Conservation (phyloP, 2,797 vertebrate species). For the Pipistrellus kuhlii region DNA sequence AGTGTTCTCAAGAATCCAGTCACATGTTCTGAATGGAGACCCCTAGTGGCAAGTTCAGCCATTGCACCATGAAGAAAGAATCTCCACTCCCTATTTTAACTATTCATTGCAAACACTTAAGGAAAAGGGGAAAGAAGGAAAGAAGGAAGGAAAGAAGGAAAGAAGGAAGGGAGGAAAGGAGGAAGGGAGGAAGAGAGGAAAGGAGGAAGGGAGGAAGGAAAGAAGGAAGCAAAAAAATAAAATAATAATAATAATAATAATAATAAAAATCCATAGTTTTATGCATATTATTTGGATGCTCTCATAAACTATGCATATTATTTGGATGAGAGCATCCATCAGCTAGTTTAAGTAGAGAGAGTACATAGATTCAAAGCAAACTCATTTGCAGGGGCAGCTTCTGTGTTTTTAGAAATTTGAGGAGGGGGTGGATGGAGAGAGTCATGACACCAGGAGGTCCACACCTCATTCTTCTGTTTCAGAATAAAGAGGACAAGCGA, state of each 20-base stretch:
- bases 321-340: slow-evolving; percentile 10
- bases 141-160: too few relatives aligned
- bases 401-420: slow-evolving; percentile 40
- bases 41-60: slow-evolving; percentile 52
- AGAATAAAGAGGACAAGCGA: slow-evolving; percentile 28
- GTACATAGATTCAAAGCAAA: not conserved
- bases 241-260: too few relatives aligned
- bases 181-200: too few relatives aligned
- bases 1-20: not conserved
- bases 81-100: not conserved
- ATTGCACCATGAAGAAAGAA: slow-evolving; percentile 34
- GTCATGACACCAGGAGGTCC: not conserved
- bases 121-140: not conserved
- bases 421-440: not conserved
- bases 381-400: not conserved
- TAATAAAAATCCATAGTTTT: not conserved
- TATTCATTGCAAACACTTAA: not conserved
- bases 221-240: too few relatives aligned
- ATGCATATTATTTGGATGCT: slow-evolving; percentile 51
- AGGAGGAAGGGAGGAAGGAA: too few relatives aligned
- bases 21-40: not conserved
- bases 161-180: too few relatives aligned
- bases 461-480: not conserved
- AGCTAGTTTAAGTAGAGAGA: not conserved
- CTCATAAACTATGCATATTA: slow-evolving; percentile 50